Conservation (phyloP, 2,797 vertebrate genomes). For the Anas bernieri region DNA sequence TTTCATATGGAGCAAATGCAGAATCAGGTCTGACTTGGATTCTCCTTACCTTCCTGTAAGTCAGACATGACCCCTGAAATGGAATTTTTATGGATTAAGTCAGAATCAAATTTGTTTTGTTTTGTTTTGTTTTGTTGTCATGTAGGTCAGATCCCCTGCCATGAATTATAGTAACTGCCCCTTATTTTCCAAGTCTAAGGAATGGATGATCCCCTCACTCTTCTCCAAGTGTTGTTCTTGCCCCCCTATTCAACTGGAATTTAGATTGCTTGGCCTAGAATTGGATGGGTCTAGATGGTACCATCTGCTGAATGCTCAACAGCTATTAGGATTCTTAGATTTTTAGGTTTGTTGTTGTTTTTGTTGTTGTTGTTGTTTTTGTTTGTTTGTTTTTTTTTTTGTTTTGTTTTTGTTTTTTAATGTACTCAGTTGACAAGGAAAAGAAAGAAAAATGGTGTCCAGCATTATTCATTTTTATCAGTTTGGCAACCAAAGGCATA, state of each 20-base stretch:
- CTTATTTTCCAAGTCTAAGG: background rate
- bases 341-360: background rate
- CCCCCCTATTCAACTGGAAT: conserved; percentile 25
- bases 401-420: conserved; percentile 19
- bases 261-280: conserved; percentile 61
- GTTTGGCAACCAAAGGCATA: conserved; percentile 32
- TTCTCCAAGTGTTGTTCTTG: conserved; percentile 28
- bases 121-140: background rate
- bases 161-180: background rate
- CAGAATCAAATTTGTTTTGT: background rate
- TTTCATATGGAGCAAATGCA: background rate
- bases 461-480: conserved; percentile 62
- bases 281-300: conserved; percentile 67
- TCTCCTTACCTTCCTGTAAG: background rate
- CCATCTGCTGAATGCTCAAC: conserved; percentile 68
- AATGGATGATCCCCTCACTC: conserved; percentile 6
- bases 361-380: background rate
- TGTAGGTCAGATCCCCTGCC: background rate
- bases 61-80: background rate
- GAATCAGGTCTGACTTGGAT: background rate
- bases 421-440: conserved; percentile 59
- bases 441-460: conserved; percentile 61
- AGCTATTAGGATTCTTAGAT: conserved; percentile 61
- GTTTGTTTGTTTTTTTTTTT: background rate
- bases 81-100: background rate